Base-by-base conservation (phyloP, 1,140 invertebrate genomes). In the Caerostris extrusa region DNA sequence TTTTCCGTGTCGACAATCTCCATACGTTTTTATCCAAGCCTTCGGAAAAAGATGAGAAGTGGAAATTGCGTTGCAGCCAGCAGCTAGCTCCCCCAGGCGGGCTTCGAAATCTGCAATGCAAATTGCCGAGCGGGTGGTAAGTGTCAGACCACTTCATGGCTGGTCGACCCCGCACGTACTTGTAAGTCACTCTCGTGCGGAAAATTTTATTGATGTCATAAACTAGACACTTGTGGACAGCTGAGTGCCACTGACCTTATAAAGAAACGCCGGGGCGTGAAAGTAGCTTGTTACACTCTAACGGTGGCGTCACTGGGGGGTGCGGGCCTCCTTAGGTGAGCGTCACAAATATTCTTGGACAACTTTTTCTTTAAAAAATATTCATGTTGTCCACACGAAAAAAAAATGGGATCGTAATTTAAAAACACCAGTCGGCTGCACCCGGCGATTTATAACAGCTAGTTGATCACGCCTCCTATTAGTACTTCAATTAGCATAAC, bases 191-290 rank as follows among this genome's bases (percentile, higher is more conserved):
- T 53, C 71, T 77, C 71, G 82, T n/a, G 82, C 19, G 82, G 58
- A 87, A 87, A 87, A 61, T 87, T 87, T 87, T 87, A 87, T 87
- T 34, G 85, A 58, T 61, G 85, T 87, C 85, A 87, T 87, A 87
- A 87, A 61, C 57, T n/a, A 87, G 85, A 60, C 85, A 87, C 85
- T 87, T 87, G 85, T 87, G 85, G 85, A 87, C 85, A 60, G 71
- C 71, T 3, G 71, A 77, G 34, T 77, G 71, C 34, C 71, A 77
- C 71, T 77, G 71, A 77, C 71, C 71, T 77, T 77, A 77, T 77
- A 77, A 77, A 77, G 71, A 50, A 77, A 77, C 71, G 34, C 53
- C 71, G 53, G 6, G 71, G 71, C 19, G 34, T 34, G 7, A 77
- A 12, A 34, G 71, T 53, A 12, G 17, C 34, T 34, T 34, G 34